Percentiles rank a stretch among this genome's conserved stretches.
phyloP scores from a whole-genome alignment of 2,113 vertebrate genomes.

The Pygoscelis antarcticus region DNA sequence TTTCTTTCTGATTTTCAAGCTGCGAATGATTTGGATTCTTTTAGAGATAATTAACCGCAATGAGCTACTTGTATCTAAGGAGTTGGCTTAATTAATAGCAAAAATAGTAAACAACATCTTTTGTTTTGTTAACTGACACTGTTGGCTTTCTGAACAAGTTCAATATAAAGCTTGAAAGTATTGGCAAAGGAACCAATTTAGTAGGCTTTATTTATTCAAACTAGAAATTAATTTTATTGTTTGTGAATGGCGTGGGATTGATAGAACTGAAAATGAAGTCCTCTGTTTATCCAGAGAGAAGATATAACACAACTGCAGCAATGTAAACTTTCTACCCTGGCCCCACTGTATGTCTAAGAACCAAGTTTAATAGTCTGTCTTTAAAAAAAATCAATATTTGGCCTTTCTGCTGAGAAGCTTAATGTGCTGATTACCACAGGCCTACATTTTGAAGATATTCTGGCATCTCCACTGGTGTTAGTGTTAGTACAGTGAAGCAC shows the following conservation, averaged over 20 bases:
- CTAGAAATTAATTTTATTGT: conserved; percentile 46
- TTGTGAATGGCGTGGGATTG: conserved; percentile 9
- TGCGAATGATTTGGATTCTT: not conserved
- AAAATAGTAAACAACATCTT: conserved; percentile 32
- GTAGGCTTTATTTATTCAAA: conserved; percentile 42
- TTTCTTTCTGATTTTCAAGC: not conserved
- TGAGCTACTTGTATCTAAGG: conserved; percentile 11
- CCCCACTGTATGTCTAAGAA: not conserved
- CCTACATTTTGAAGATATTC: not conserved
- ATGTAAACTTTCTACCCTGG: not conserved
- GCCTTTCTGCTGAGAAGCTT: not conserved
- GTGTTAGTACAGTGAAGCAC: not conserved
- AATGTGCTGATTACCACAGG: not conserved
- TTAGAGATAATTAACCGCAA: not conserved
- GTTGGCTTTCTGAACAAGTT: not conserved
- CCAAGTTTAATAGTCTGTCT: conserved; percentile 11
- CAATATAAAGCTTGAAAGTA: not conserved
- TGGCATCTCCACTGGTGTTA: not conserved
- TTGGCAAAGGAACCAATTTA: conserved; percentile 28
- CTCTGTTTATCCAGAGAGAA: conserved; percentile 35
- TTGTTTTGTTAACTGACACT: conserved; percentile 19
- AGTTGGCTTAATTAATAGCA: conserved; percentile 2
- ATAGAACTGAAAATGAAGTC: conserved; percentile 29
- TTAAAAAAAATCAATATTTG: not conserved
- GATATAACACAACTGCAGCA: conserved; percentile 9